phyloP scores from a whole-genome alignment of 92 coral and sea anemone species.

The Paragorgia papillata region DNA sequence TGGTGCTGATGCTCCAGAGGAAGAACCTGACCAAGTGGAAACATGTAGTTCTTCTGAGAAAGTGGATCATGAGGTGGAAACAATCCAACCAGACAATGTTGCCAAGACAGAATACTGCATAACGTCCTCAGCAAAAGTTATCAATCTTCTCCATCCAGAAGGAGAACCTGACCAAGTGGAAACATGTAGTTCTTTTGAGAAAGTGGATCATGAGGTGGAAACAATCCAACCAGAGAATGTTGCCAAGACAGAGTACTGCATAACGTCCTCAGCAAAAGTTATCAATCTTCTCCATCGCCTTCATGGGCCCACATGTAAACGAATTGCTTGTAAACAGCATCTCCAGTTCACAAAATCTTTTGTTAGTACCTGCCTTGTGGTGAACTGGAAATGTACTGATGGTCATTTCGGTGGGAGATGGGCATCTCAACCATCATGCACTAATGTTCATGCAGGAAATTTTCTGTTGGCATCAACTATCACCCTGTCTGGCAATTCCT shows the following conservation, averaged over 20 bases:
- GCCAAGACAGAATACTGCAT: constrained; percentile 11
- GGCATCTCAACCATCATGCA: constrained; percentile 49
- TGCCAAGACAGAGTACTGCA: constrained; percentile 4
- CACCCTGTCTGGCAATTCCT: constrained; percentile 51
- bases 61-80: constrained; percentile 9
- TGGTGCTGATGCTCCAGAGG: too few species aligned
- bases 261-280: constrained; percentile 17
- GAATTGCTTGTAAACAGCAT: constrained; percentile 16
- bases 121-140: constrained; percentile 14
- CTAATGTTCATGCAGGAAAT: constrained; percentile 27
- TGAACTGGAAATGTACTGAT: constrained; percentile 38
- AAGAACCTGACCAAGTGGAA: neutral
- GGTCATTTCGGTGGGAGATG: constrained; percentile 43
- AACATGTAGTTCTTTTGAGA: neutral
- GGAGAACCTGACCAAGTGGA: neutral
- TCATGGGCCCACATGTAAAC: constrained; percentile 26
- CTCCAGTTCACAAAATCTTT: constrained; percentile 6
- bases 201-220: constrained; percentile 9
- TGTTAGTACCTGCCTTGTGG: constrained; percentile 40
- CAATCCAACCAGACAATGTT: neutral
- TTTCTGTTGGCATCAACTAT: constrained; percentile 35
- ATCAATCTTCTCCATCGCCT: constrained; percentile 24
- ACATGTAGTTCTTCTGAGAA: neutral
- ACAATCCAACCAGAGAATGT: constrained; percentile 4
- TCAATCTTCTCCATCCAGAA: constrained; percentile 27